Base-by-base conservation (phyloP, 2,113 vertebrate genomes). In the Asarcornis scutulata region DNA sequence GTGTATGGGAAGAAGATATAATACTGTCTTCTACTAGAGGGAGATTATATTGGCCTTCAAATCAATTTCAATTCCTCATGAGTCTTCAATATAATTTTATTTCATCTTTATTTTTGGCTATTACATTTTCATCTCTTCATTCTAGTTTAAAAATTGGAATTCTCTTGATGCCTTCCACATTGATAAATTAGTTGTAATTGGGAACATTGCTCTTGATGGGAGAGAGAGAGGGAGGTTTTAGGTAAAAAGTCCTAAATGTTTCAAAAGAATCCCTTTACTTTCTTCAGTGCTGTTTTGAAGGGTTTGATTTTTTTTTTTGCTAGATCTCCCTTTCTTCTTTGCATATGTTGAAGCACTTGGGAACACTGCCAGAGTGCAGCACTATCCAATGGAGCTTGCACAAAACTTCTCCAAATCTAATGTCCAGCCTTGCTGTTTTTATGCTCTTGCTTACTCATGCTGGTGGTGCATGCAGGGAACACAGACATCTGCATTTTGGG, bases 11-110 rank as follows among this genome's bases (percentile, higher is more conserved):
- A 88, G 88, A 91, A 92, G 86, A 86, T 84, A 36, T 62, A 89
- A 89, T 91, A 55, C 50, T 69, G 21, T 92, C 69, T 92, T 96
- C 91, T 91, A 55, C 20, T 89, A 77, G 40, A 91, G 55, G 58
- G 85, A 93, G 62, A 95, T 95, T 84, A 89, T 76, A 89, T 94
- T 82, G 8, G 74, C 83, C 81, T 94, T 91, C 83, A 91, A 94
- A 96, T 97, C 92, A 95, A 96, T 95, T 96, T 92, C 92, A 92
- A 82, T 95, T 93, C 92, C 95, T 94, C 74, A 55, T 55, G 88
- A 84, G 83, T 91, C 69, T 93, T 93, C 93, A 56, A 90, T 91
- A 89, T 82, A 82, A 95, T 91, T 96, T 94, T 86, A 93, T 95
- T 94, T 93, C 71, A 53, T 90, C 80, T 95, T 96, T 96, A 94